Percentiles rank a stretch among this genome's conserved stretches.
Evolutionary conservation across 2,888 invertebrate species (phyloP).

Genomic region (Mimas tiliae): DNA sequence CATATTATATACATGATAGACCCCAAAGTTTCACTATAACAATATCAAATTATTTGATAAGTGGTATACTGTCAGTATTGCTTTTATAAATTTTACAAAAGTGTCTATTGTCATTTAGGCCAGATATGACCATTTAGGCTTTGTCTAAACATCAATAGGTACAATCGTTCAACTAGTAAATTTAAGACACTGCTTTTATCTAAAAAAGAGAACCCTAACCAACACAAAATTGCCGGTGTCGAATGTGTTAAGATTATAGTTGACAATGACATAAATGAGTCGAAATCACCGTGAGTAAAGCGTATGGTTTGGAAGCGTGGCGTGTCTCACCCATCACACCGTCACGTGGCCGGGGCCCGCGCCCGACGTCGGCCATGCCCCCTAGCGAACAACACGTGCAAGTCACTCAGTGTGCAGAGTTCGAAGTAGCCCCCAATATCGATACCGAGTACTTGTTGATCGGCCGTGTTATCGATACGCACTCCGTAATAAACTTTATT

Average conservation of each 20-base stretch:
- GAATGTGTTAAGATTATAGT: slow-evolving; percentile 12
- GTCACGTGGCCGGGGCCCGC: slow-evolving; percentile 80
- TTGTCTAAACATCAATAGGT: neutral
- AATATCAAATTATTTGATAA: too few species aligned
- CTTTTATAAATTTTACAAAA: too few species aligned
- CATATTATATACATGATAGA: too few species aligned
- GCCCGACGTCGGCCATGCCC: slow-evolving; percentile 69
- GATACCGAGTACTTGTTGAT: neutral
- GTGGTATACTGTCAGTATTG: too few species aligned
- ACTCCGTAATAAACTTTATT: too few species aligned
- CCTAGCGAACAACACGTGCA: slow-evolving; percentile 69
- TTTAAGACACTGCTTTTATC: neutral
- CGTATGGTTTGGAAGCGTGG: slow-evolving; percentile 40
- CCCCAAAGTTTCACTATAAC: too few species aligned
- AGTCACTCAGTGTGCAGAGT: slow-evolving; percentile 41
- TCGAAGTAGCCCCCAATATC: neutral
- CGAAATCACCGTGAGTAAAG: slow-evolving; percentile 3
- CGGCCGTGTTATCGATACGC: neutral
- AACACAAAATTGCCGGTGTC: neutral
- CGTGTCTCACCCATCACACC: slow-evolving; percentile 82
- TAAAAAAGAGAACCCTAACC: neutral
- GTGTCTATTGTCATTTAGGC: too few species aligned
- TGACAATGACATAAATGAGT: neutral
- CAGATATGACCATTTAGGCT: too few species aligned
- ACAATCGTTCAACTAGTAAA: too few species aligned